Base-by-base conservation (phyloP, 1,140 invertebrate species). In the Hylyphantes graminicola region DNA sequence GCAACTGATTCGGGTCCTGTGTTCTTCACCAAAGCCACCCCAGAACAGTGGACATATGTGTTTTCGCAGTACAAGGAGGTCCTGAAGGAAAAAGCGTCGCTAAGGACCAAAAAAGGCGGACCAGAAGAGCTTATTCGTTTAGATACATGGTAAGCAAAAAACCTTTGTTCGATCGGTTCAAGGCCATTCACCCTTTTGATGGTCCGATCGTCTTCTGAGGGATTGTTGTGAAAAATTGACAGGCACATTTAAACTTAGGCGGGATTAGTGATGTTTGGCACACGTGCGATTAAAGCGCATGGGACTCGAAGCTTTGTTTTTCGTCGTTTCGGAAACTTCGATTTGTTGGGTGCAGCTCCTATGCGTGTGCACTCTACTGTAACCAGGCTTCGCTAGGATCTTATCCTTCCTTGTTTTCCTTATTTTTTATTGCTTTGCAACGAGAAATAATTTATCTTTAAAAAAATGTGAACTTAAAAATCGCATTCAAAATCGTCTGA, bases 91-190 rank as follows among this genome's bases (percentile, higher is more conserved):
- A 96, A 96, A 91, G 95, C 96, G 74, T 94, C 96, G 90, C 93
- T 92, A 89, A 95, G 95, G 89, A 94, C 92, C 88, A 97, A 96
- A 92, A 96, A 95, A 91, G 85, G 86, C 54, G 87, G 87, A 81
- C 95, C 95, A 68, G 95, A 96, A 90, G 96, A 97, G 91, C 93
- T 97, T 87, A 94, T 97, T 90, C 96, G 96, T 91, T 91, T 97
- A 90, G 96, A 97, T 91, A 94, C 96, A 89, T 97, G 96, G 96
- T 96, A 92, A 95, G 94, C 94, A 68, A 57, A 86, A 35, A 86
- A 77, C 86, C 86, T 87, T 88, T 87, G 87, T 87, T 87, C 88
- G 82, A 86, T 88, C 88, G 87, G 88, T 87, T 88, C 86, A 87
- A 88, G 85, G 86, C 85, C 87, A 79, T 88, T 88, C 88, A 88